phyloP scores from a whole-genome alignment of 2,113 vertebrate species.

The Corynorhinus townsendii region DNA sequence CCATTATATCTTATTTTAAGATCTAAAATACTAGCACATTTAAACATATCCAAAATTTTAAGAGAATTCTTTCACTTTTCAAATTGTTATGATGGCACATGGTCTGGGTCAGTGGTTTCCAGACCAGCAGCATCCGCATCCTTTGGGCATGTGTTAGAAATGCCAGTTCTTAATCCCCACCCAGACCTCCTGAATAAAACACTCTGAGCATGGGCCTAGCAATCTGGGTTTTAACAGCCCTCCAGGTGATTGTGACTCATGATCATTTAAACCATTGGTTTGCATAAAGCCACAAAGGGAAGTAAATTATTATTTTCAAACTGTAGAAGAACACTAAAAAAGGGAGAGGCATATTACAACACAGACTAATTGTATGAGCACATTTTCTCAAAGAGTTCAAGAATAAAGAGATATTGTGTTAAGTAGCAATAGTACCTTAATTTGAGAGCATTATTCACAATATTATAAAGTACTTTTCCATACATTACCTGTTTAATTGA shows the following conservation, averaged over 20 bases:
- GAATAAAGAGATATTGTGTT: neutral
- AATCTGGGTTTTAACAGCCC: neutral
- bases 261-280: neutral
- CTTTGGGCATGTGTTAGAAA: neutral
- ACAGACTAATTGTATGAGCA: neutral
- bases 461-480: neutral
- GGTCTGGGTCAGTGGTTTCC: neutral
- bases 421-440: neutral
- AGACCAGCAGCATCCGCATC: too few relatives aligned
- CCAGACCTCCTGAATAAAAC: neutral
- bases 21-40: neutral
- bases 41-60: neutral
- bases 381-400: neutral
- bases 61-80: neutral
- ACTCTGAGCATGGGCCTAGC: neutral
- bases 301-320: slow-evolving; percentile 1
- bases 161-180: neutral
- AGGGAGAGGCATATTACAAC: neutral
- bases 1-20: too few relatives aligned
- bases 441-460: neutral
- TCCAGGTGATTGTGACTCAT: neutral
- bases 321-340: neutral
- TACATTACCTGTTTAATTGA: neutral
- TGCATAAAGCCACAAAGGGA: neutral
- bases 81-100: too few relatives aligned